Evolutionary conservation across 2,888 invertebrate species (phyloP), one percentile per base, ranked within the genome.

Genomic region (Rhopalosiphum nymphaeae): DNA sequence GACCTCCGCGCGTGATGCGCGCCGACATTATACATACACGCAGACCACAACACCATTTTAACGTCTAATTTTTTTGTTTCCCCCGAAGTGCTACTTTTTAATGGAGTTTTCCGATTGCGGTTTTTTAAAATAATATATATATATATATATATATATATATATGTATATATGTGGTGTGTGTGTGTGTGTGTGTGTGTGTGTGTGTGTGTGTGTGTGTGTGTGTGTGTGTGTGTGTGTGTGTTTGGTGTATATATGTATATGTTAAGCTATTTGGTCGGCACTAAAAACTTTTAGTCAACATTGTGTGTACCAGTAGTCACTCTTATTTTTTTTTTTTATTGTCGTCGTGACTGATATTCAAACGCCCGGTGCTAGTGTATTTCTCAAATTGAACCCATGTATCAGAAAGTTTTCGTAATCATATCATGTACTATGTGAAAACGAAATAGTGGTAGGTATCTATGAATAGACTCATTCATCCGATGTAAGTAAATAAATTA

Each of bases 31-130:
- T 25, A 56, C 88, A 56, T 85, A 53, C 10, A 46, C 44, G 44
- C 67, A 10, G 11, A 44, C 56, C 29, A n/a, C 84, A 21, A 85
- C n/a, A 44, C 86, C 57, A 36, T 91, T 91, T 91, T 85, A 87
- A 88, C 53, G 67, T 67, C 29, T 78, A n/a, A 26, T 44, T 36
- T 89, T 53, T 78, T 78, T 78, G 36, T 78, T 78, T 91, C 36
- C 42, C 21, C 42, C 49, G 36, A 86, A 93, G n/a, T 61, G 61
- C 49, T 53, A 87, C 61, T 49, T 92, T 92, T 92, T 92, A 92
- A 92, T 92, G 92, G 61, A 92, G 61, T 87, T 92, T 92, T 87
- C 36, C 26, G 49, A 67, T 92, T 67, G 36, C 5, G 49, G 87
- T 87, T 87, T 21, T n/a, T 16, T 5, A 56, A 85, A 56, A 85